A percentile compares a stretch with the other conserved stretches of the same genome.
Conservation (phyloP, 2,113 vertebrate species). For the Pygoscelis antarcticus region DNA sequence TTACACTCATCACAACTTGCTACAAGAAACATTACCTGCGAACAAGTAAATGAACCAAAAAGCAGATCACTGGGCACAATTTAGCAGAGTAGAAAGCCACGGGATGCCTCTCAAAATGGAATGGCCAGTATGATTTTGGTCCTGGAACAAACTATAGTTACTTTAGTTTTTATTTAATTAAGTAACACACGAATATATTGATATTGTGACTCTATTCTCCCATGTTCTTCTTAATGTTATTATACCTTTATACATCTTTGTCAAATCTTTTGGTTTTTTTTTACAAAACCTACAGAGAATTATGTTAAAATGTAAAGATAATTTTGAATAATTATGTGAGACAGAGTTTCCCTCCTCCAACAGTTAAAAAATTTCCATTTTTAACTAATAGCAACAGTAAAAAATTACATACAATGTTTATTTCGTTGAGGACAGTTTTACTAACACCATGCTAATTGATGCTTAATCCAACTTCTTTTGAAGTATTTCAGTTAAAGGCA, state of each 20-base stretch:
- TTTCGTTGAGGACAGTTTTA: not conserved
- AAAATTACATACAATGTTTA: rapidly evolving
- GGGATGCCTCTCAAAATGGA: not conserved
- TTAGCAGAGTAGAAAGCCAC: not conserved
- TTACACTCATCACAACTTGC: not conserved
- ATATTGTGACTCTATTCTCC: not conserved
- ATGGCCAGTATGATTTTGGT: not conserved
- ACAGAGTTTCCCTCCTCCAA: not conserved
- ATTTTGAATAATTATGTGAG: not conserved
- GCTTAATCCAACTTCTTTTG: not conserved
- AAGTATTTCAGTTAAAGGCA: not conserved
- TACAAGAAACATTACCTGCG: not conserved
- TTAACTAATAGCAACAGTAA: not conserved
- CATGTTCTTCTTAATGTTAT: not conserved
- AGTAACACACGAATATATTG: not conserved
- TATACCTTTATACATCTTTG: not conserved
- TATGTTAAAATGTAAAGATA: not conserved
- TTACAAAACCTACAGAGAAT: not conserved
- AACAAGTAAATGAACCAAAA: not conserved
- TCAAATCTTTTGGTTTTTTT: not conserved
- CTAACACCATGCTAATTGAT: not conserved
- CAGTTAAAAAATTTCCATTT: not conserved
- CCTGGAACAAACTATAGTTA: not conserved
- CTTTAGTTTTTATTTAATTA: not conserved
- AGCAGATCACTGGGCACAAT: not conserved